phyloP scores from a whole-genome alignment of 2,113 vertebrate species.

The Microtus montanus region DNA sequence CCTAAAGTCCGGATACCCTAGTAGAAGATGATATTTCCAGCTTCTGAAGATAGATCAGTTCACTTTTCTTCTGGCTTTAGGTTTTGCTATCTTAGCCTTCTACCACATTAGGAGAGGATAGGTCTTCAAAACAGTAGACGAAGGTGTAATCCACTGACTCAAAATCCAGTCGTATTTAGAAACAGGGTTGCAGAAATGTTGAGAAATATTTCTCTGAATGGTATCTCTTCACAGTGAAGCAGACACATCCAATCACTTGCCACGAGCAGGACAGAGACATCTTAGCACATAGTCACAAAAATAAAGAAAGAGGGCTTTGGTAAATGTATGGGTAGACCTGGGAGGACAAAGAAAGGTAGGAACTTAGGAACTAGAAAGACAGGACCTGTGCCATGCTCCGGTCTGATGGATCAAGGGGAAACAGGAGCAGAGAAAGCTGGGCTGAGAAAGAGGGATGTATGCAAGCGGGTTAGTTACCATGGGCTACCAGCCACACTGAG shows the following conservation, averaged over 20 bases:
- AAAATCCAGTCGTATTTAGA: background rate
- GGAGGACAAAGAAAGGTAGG: background rate
- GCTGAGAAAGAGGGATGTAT: too few species aligned
- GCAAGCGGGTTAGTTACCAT: rapidly evolving
- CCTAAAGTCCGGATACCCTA: too few species aligned
- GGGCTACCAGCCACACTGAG: background rate
- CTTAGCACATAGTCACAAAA: background rate
- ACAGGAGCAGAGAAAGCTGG: background rate
- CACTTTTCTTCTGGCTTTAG: background rate
- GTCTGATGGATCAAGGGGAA: background rate
- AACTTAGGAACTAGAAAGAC: too few species aligned
- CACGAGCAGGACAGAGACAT: background rate
- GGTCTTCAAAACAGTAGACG: background rate
- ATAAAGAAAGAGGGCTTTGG: background rate
- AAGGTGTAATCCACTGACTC: background rate
- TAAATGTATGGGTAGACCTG: background rate
- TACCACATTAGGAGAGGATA: background rate
- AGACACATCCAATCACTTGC: background rate
- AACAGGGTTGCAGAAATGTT: background rate
- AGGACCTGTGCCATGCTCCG: rapidly evolving
- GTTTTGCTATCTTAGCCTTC: background rate
- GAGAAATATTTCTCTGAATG: background rate
- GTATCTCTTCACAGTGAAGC: background rate
- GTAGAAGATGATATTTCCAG: background rate
- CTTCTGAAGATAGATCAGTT: background rate